These are phyloP conservation scores for Calosoma granatense DNA, from an alignment of 1,140 invertebrate species.

Conservation along the genomic window DNA sequence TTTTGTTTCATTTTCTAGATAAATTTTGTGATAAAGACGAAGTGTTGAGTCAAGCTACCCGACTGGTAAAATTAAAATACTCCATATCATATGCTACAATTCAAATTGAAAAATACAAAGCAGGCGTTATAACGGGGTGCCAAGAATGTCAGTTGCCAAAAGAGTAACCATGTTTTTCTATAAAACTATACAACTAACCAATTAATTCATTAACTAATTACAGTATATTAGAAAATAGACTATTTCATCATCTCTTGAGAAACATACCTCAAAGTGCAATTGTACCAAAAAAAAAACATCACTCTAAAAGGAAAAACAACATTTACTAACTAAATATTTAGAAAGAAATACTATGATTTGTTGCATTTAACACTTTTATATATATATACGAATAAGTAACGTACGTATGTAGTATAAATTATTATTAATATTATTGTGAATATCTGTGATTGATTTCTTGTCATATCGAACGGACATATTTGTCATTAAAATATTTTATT, in stretches of 20 bases:
- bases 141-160: constrained; percentile 23
- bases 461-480: too few relatives aligned
- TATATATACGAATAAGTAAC: too few relatives aligned
- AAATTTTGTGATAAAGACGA: constrained; percentile 35
- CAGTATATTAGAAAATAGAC: too few relatives aligned
- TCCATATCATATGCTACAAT: constrained; percentile 50
- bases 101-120: constrained; percentile 43
- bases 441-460: neutral
- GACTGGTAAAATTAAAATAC: constrained; percentile 40
- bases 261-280: neutral
- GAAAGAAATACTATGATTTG: too few relatives aligned
- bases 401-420: too few relatives aligned
- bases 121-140: constrained; percentile 23
- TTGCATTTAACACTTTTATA: too few relatives aligned
- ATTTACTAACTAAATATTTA: too few relatives aligned
- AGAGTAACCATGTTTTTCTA: constrained; percentile 1
- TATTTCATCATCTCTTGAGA: neutral
- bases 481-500: too few relatives aligned
- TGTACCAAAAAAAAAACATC: neutral
- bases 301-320: neutral
- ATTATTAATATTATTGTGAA: neutral
- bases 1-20: constrained; percentile 35
- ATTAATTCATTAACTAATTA: too few relatives aligned
- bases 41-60: constrained; percentile 42
- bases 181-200: too few relatives aligned